Conservation (phyloP, 2,797 vertebrate genomes). For the Syndactyla subalaris region DNA sequence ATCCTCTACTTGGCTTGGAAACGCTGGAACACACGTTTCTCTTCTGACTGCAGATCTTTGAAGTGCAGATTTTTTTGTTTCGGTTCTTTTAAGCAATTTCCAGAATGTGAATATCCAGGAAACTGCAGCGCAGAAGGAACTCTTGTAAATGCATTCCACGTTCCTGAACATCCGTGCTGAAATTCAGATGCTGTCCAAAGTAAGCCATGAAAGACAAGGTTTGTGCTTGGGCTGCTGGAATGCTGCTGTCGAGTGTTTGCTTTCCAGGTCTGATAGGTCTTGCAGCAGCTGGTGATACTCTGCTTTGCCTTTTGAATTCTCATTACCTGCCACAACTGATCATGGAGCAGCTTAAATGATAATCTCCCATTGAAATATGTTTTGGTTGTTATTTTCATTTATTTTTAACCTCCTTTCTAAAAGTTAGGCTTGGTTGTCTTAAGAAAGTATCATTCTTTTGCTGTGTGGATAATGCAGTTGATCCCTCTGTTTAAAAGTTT, state of each 20-base stretch:
- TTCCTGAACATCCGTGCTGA: background rate
- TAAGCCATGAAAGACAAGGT: background rate
- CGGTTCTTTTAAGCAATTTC: conserved; percentile 33
- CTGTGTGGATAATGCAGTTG: background rate
- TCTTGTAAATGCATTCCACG: conserved; percentile 24
- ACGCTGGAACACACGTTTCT: background rate
- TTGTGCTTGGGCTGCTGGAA: background rate
- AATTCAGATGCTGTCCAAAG: background rate
- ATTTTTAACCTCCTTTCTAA: background rate
- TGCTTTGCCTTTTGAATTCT: background rate
- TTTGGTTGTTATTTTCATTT: background rate
- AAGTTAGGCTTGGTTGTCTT: background rate
- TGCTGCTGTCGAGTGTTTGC: background rate
- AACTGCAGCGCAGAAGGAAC: background rate
- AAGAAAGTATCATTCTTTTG: background rate
- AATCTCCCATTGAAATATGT: background rate
- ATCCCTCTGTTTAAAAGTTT: background rate
- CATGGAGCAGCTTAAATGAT: background rate
- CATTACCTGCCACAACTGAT: background rate
- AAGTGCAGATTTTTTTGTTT: conserved; percentile 16
- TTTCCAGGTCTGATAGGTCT: background rate
- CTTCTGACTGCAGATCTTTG: background rate
- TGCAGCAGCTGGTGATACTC: background rate
- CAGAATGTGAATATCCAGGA: conserved; percentile 27
- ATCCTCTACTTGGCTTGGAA: conserved; percentile 23